These are phyloP conservation scores for Caenorhabditis briggsae DNA, from an alignment of 1,140 invertebrate genomes.

Conservation along the genomic window DNA sequence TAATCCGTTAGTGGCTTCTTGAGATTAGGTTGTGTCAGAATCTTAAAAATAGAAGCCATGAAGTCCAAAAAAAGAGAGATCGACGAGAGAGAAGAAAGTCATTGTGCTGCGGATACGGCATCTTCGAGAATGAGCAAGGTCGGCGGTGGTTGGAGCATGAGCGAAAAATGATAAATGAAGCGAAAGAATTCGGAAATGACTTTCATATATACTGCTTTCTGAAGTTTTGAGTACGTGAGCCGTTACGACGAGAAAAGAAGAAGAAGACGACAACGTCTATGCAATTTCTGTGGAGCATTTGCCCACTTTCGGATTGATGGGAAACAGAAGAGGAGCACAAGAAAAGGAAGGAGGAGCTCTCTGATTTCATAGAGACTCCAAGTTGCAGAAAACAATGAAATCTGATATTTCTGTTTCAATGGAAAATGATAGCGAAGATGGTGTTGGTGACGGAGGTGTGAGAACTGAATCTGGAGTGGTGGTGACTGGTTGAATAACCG, in stretches of 20 bases:
- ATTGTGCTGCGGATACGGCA: background rate
- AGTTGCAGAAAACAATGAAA: conserved; percentile 41
- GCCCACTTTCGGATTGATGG: conserved; percentile 38
- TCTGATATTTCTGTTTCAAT: background rate
- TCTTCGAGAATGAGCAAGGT: conserved; percentile 9
- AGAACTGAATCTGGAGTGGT: background rate
- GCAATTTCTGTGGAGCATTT: conserved; percentile 28
- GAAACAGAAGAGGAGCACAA: background rate
- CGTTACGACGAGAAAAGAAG: background rate
- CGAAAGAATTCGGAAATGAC: conserved; percentile 51
- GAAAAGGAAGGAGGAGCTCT: conserved; percentile 12
- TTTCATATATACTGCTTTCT: conserved; percentile 1
- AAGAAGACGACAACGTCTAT: conserved; percentile 16
- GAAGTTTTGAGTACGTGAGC: conserved; percentile 31
- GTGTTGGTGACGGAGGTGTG: conserved; percentile 17
- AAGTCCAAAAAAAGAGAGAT: background rate
- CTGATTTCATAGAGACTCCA: conserved; percentile 24
- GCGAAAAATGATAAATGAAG: conserved; percentile 50
- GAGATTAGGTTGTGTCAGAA: conserved; percentile 19
- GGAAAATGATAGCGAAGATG: background rate
- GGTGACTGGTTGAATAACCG: background rate
- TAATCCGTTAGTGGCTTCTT: too few species aligned
- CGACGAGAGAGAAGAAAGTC: background rate
- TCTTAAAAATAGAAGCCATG: background rate
- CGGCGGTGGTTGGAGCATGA: conserved; percentile 1